These are phyloP conservation scores for Lamellibrachia satsuma DNA, from an alignment of 2,888 invertebrate species.

Conservation along the genomic window DNA sequence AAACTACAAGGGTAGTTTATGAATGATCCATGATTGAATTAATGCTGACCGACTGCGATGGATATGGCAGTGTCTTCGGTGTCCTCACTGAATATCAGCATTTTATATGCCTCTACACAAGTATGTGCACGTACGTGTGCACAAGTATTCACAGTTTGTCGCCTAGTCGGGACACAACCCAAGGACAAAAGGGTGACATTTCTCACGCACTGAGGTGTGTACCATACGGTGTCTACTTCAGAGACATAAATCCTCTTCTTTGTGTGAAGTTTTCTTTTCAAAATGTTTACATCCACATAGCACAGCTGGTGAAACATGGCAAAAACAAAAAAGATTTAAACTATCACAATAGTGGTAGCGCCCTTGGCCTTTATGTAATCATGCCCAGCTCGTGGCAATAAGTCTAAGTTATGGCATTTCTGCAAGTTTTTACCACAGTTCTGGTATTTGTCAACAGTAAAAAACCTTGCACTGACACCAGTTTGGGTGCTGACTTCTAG, in stretches of 20 bases:
- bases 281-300: neutral
- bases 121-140: neutral
- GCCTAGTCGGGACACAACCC: neutral
- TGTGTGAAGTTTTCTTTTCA: neutral
- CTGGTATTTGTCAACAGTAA: neutral
- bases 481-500: neutral
- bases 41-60: too few relatives aligned
- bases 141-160: neutral
- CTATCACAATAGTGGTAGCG: neutral
- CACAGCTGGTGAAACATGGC: neutral
- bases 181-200: neutral
- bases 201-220: neutral
- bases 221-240: neutral
- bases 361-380: neutral
- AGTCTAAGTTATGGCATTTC: neutral
- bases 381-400: neutral
- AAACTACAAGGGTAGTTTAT: too few relatives aligned
- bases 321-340: slow-evolving; percentile 3
- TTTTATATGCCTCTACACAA: neutral
- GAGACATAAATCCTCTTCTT: neutral
- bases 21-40: too few relatives aligned
- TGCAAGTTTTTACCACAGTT: neutral
- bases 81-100: too few relatives aligned
- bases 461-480: neutral
- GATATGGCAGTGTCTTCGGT: too few relatives aligned